A percentile compares a stretch with the other conserved stretches of the same genome.
Evolutionary conservation across 2,888 invertebrate species (phyloP).

Genomic region (Oeneis ivallda): DNA sequence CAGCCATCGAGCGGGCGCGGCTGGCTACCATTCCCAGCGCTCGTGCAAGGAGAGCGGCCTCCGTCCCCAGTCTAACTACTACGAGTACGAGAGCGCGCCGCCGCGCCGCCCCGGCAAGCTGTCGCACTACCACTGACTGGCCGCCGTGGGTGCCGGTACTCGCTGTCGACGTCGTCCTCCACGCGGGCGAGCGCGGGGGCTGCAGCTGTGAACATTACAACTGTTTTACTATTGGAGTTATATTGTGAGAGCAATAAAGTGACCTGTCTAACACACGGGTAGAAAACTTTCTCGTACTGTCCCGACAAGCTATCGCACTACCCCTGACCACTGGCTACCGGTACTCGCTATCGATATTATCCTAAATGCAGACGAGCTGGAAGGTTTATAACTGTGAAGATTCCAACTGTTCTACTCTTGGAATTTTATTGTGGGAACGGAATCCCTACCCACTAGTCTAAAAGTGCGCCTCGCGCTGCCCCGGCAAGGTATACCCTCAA

Average conservation of each 20-base stretch:
- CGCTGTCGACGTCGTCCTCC: slow-evolving; percentile 18
- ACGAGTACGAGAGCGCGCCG: slow-evolving; percentile 91
- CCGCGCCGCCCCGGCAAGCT: slow-evolving; percentile 70
- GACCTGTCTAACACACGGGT: neutral
- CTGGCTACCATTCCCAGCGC: slow-evolving; percentile 83
- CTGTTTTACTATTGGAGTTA: slow-evolving; percentile 8
- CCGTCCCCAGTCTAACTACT: slow-evolving; percentile 91
- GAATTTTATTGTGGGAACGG: too few species aligned
- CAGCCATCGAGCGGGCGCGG: slow-evolving; percentile 70
- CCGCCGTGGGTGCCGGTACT: slow-evolving; percentile 2
- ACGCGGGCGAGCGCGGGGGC: neutral
- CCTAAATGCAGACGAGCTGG: neutral
- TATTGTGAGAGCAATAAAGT: slow-evolving; percentile 9
- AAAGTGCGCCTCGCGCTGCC: too few species aligned
- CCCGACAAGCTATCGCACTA: neutral
- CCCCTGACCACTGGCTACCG: neutral
- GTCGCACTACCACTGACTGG: slow-evolving; percentile 76
- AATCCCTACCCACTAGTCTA: too few species aligned
- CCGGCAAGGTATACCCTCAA: too few species aligned
- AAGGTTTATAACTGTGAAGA: too few species aligned
- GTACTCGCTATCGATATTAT: neutral
- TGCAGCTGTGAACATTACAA: neutral
- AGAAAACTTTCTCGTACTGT: neutral
- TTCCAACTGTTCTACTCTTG: too few species aligned
- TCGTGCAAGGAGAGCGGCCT: slow-evolving; percentile 78